Conservation (phyloP, 2,888 invertebrate genomes). For the Patella pellucida region DNA sequence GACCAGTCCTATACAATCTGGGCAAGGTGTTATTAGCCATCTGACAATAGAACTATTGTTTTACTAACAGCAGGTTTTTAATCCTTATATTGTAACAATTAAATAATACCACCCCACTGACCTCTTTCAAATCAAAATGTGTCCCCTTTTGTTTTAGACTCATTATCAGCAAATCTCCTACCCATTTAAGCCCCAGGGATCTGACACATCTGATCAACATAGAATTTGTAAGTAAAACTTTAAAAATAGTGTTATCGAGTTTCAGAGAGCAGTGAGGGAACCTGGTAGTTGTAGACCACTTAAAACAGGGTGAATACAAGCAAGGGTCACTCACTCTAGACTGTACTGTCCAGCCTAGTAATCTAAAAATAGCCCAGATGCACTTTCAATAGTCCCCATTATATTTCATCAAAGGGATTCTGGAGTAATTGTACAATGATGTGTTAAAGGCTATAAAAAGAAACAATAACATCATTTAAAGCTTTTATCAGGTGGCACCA, state of each 20-base stretch:
- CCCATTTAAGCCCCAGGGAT: background rate
- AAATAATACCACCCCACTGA: background rate
- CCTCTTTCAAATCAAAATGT: background rate
- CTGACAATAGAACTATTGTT: constrained; percentile 7
- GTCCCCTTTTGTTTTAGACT: background rate
- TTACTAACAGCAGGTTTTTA: background rate
- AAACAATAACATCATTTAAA: constrained; percentile 10
- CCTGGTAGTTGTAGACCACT: too few species aligned
- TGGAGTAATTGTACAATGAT: constrained; percentile 2
- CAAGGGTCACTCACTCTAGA: too few species aligned
- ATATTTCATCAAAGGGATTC: background rate
- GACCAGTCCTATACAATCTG: background rate
- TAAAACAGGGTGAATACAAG: too few species aligned
- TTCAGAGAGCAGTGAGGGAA: background rate
- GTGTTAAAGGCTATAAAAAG: constrained; percentile 5
- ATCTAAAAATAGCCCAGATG: too few species aligned
- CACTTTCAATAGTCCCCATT: too few species aligned
- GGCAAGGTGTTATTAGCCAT: constrained; percentile 5
- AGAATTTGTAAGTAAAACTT: background rate
- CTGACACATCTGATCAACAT: background rate
- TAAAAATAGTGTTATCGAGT: background rate
- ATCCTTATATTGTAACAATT: constrained; percentile 4
- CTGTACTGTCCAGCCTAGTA: too few species aligned
- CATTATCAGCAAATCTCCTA: background rate
- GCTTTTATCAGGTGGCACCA: constrained; percentile 1